Conservation (phyloP, 2,797 vertebrate species). For the Synaphobranchus kaupii region DNA sequence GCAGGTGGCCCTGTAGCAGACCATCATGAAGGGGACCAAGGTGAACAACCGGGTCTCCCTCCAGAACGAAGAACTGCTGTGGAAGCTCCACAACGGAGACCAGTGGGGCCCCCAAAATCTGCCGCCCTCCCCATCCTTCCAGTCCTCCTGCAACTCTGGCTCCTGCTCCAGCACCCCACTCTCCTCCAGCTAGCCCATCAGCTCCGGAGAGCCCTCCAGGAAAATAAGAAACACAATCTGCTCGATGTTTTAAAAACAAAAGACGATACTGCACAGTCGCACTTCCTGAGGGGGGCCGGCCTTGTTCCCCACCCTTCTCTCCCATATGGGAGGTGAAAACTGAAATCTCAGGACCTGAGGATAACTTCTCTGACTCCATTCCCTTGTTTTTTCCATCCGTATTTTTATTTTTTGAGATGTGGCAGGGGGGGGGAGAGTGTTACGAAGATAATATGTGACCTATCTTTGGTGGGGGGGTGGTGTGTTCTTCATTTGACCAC, state of each 20-base stretch:
- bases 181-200: constrained; percentile 81
- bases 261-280: constrained; percentile 75
- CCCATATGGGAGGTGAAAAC: constrained; percentile 32
- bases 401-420: not conserved
- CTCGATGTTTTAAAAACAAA: not conserved
- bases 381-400: constrained; percentile 48
- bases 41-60: constrained; percentile 94
- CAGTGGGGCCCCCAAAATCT: constrained; percentile 83
- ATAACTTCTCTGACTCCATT: constrained; percentile 68
- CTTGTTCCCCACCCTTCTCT: constrained; percentile 75
- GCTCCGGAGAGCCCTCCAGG: constrained; percentile 39
- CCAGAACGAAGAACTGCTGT: constrained; percentile 95
- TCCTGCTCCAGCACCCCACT: constrained; percentile 76
- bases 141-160: constrained; percentile 80
- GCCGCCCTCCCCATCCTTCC: constrained; percentile 80
- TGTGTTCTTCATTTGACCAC: not conserved
- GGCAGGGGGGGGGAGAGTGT: not conserved
- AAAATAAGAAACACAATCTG: not conserved
- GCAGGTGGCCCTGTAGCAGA: constrained; percentile 88
- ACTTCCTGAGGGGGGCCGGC: constrained; percentile 72
- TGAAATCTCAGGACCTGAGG: constrained; percentile 77
- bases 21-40: constrained; percentile 91
- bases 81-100: constrained; percentile 93
- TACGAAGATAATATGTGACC: not conserved
- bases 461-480: not conserved